Conservation (phyloP, 2,888 invertebrate genomes). For the Matsumyia berberina region DNA sequence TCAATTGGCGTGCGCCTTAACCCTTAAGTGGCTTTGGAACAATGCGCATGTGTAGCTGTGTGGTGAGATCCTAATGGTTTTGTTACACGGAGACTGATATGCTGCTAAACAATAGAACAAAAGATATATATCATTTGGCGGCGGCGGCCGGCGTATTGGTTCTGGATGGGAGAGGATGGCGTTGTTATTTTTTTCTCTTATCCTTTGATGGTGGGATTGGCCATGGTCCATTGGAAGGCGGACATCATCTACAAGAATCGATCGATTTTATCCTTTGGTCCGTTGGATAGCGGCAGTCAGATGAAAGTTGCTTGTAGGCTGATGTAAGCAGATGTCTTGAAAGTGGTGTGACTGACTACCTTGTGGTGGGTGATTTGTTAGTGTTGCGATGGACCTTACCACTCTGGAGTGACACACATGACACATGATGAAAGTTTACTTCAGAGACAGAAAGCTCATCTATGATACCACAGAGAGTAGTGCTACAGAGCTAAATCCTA, state of each 20-base stretch:
- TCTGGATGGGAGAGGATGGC: conserved; percentile 20
- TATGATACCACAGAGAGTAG: too few species aligned
- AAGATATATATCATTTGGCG: conserved; percentile 59
- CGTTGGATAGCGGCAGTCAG: background rate
- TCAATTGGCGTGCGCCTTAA: conserved; percentile 72
- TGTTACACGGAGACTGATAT: conserved; percentile 11
- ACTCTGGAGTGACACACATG: too few species aligned
- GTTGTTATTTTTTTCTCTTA: conserved; percentile 21
- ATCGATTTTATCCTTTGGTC: conserved; percentile 5
- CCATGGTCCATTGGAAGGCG: conserved; percentile 3
- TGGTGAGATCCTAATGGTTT: conserved; percentile 57
- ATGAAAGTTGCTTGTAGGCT: background rate
- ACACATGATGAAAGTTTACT: too few species aligned
- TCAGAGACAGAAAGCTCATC: too few species aligned
- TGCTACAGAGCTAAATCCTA: too few species aligned
- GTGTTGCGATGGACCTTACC: too few species aligned
- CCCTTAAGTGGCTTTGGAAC: conserved; percentile 67
- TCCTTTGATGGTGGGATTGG: conserved; percentile 21
- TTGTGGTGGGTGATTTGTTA: too few species aligned
- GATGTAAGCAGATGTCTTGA: background rate
- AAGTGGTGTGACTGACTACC: background rate
- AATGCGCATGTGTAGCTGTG: conserved; percentile 48
- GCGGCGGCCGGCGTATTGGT: conserved; percentile 9
- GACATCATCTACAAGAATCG: conserved; percentile 16
- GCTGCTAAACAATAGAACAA: conserved; percentile 66